These are phyloP conservation scores for Hydrophis major DNA, from an alignment of 2,797 vertebrate genomes.

Conservation along the genomic window DNA sequence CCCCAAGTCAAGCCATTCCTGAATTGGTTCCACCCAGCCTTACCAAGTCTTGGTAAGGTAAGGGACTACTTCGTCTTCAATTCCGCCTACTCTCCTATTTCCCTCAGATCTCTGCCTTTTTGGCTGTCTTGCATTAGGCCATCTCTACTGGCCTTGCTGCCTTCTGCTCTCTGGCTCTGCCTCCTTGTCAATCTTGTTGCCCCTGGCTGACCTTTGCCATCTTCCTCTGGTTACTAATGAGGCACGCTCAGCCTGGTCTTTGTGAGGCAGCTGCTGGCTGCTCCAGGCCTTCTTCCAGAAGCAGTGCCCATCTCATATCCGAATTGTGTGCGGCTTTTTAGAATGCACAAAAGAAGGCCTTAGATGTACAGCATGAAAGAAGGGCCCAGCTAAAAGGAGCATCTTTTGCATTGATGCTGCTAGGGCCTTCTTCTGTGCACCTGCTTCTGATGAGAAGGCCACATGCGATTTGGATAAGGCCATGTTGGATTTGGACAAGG, in stretches of 20 bases:
- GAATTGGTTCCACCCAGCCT: background rate
- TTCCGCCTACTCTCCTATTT: background rate
- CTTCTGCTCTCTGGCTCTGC: background rate
- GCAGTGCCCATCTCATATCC: background rate
- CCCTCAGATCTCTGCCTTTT: background rate
- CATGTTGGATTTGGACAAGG: background rate
- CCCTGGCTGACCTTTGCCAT: background rate
- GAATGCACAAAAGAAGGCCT: background rate
- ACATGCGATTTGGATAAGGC: background rate
- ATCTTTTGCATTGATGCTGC: background rate
- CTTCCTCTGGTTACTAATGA: background rate
- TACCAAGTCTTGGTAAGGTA: background rate
- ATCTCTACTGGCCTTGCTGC: background rate
- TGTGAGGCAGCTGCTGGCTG: background rate
- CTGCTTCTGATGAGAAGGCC: background rate
- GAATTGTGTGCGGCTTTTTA: background rate
- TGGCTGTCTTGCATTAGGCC: background rate
- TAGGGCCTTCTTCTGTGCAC: background rate
- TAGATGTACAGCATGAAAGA: background rate
- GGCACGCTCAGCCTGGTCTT: background rate
- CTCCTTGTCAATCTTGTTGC: background rate
- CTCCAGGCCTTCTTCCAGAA: background rate
- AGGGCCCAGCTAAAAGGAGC: background rate
- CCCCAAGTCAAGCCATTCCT: background rate
- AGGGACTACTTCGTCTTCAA: background rate